Conservation (phyloP, 2,113 vertebrate species). For the Panthera tigris region DNA sequence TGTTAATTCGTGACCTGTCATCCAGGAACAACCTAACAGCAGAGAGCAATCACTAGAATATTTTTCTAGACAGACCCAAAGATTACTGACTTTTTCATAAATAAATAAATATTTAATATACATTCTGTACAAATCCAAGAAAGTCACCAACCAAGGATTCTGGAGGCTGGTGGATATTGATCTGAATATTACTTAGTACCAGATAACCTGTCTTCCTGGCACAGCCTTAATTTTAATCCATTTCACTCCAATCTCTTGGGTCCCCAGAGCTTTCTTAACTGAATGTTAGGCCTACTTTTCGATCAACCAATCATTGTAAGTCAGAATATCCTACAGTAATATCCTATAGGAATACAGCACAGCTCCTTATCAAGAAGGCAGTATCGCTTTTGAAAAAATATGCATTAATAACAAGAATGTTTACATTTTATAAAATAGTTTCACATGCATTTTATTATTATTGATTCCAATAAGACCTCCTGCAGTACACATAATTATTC, state of each 20-base stretch:
- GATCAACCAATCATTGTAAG: neutral
- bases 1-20: neutral
- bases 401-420: neutral
- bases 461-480: neutral
- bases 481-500: neutral
- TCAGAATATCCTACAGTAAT: neutral
- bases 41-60: neutral
- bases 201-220: neutral
- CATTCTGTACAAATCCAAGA: neutral
- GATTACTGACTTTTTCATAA: neutral
- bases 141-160: neutral
- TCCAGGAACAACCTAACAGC: neutral
- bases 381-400: neutral
- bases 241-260: neutral
- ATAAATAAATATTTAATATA: neutral
- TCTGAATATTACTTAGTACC: neutral
- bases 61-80: neutral
- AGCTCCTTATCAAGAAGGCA: neutral
- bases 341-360: neutral
- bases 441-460: neutral
- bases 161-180: neutral
- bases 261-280: neutral
- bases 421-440: neutral
- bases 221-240: neutral
- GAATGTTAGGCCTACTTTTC: neutral